Conservation (phyloP, 2,888 invertebrate species). For the Agrochola lota region DNA sequence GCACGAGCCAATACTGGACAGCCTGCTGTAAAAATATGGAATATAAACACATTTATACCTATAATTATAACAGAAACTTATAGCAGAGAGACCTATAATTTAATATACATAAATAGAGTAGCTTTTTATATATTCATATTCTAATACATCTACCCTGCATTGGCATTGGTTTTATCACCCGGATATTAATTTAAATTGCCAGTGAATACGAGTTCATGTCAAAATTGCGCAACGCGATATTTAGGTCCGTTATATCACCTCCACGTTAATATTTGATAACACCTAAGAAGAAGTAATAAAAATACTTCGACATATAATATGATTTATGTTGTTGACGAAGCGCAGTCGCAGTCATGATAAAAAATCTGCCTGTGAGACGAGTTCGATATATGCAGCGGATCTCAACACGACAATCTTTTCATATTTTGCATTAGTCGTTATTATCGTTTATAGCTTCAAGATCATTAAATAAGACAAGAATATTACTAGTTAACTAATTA, state of each 20-base stretch:
- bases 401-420: constrained; percentile 44
- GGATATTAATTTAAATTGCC: constrained; percentile 57
- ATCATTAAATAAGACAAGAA: constrained; percentile 47
- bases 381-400: constrained; percentile 32
- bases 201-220: constrained; percentile 17
- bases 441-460: constrained; percentile 34
- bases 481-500: constrained; percentile 6
- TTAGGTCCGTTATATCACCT: constrained; percentile 46
- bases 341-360: constrained; percentile 42
- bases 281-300: constrained; percentile 55
- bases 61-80: constrained; percentile 20
- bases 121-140: constrained; percentile 39
- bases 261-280: constrained; percentile 48
- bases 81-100: constrained; percentile 11
- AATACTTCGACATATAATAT: constrained; percentile 48
- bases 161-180: constrained; percentile 51
- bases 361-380: constrained; percentile 30
- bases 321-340: constrained; percentile 59
- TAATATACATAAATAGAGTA: constrained; percentile 40
- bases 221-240: constrained; percentile 50
- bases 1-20: not conserved
- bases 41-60: constrained; percentile 2
- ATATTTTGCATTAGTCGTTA: constrained; percentile 52
- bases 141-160: constrained; percentile 31
- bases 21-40: constrained; percentile 20